Base-by-base conservation (phyloP, 2,888 invertebrate species). In the Chrysopilus asiliformis region DNA sequence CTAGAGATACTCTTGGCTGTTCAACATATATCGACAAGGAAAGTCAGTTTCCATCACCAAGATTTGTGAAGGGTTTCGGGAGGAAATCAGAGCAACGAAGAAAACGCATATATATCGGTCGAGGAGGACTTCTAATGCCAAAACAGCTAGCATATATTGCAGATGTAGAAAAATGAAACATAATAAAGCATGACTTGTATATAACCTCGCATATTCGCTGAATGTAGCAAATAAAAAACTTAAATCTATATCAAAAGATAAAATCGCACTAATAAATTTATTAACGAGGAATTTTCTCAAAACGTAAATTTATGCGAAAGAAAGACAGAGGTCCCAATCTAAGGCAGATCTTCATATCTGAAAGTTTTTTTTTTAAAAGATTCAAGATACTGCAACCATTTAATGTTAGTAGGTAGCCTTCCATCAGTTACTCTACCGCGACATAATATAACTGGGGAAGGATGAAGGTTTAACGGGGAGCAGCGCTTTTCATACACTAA, bases 261-360 rank as follows among this genome's bases (percentile, higher is more conserved):
- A 42, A 35, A 42, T 40, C 42, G 37, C 27, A 34, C 40, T 42
- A 42, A 42, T 42, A 42, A 42, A 42, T 42, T 42, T 42, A 42
- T 42, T 42, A 42, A 37, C 37, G 37, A 42, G 38, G 39, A 40
- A 42, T 42, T 42, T 42, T 42, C 42, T 42, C 42, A 42, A 42
- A 42, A 42, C 39, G 37, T 37, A 42, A 42, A 42, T 42, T 42
- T 42, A 42, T 40, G 34, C 38, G 26, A 25, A 27, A 22, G 14
- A 10, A 17, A 12, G 17, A 17, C 26, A 12, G 26, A 26, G 26
- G 13, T 7, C 26, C 12, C 13, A 26, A 26, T 13, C 13, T 9
- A 5, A 26, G 26, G 14, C 13, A 4, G 26, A 26, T 29, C 29
- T 28, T 31, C 17, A 29, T 12, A 30, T 10, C 34, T 26, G 10